phyloP scores from a whole-genome alignment of 2,888 invertebrate genomes.

The Crossocerus cetratus region DNA sequence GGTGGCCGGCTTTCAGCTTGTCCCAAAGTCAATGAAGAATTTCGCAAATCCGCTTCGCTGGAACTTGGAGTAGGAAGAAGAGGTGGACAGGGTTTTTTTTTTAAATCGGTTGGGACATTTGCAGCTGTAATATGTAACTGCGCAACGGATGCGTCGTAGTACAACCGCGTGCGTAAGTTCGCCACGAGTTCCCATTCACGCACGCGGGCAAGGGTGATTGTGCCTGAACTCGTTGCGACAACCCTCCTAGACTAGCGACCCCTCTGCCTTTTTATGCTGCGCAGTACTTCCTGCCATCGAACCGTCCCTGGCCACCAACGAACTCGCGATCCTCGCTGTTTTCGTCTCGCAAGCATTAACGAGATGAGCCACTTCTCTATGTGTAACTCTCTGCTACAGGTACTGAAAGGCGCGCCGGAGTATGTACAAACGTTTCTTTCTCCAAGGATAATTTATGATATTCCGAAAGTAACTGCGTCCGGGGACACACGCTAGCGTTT shows the following conservation, averaged over 20 bases:
- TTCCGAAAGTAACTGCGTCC: too few species aligned
- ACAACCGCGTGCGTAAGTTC: conserved; percentile 15
- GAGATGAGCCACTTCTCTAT: background rate
- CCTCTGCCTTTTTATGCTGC: conserved; percentile 56
- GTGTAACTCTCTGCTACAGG: too few species aligned
- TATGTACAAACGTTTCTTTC: background rate
- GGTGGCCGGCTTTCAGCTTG: too few species aligned
- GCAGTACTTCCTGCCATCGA: conserved; percentile 49
- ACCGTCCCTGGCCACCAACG: conserved; percentile 47
- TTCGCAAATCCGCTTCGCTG: too few species aligned
- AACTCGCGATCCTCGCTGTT: too few species aligned
- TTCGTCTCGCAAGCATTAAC: conserved; percentile 24
- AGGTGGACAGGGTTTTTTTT: too few species aligned
- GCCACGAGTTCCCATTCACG: conserved; percentile 44
- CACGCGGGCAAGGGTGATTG: conserved; percentile 57
- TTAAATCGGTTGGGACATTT: too few species aligned
- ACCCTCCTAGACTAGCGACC: conserved; percentile 58
- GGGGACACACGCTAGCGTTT: too few species aligned
- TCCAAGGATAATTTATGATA: background rate
- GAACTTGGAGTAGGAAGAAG: too few species aligned
- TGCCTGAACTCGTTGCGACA: conserved; percentile 59
- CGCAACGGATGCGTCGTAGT: conserved; percentile 24
- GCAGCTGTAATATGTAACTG: background rate
- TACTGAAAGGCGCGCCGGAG: too few species aligned
- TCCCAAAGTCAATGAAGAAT: too few species aligned